Conservation (phyloP, 2,888 invertebrate genomes). For the Leptogaster cylindrica region DNA sequence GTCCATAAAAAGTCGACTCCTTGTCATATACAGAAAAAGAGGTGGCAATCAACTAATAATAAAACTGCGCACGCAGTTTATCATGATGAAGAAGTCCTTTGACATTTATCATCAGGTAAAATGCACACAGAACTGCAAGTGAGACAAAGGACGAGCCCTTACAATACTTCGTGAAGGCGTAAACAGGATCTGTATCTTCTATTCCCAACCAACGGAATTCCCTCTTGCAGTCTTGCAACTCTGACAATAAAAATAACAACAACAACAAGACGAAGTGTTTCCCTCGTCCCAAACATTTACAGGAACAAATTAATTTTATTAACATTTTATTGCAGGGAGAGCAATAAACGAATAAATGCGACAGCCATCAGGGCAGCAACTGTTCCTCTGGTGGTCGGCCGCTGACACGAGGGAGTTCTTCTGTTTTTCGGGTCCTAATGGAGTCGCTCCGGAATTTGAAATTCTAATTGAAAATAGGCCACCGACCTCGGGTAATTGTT, state of each 20-base stretch:
- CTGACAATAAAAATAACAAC: too few relatives aligned
- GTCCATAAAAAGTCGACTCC: constrained; percentile 16
- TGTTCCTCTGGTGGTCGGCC: neutral
- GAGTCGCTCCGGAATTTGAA: constrained; percentile 24
- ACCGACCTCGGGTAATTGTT: constrained; percentile 31
- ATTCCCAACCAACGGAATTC: too few relatives aligned
- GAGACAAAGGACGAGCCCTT: neutral
- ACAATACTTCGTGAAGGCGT: neutral
- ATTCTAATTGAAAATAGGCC: constrained; percentile 37
- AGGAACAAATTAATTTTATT: constrained; percentile 47
- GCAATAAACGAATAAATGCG: constrained; percentile 31
- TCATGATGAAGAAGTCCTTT: constrained; percentile 9
- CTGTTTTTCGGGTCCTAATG: constrained; percentile 29
- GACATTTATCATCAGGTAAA: constrained; percentile 24
- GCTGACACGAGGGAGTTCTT: neutral
- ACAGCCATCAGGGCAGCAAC: constrained; percentile 25
- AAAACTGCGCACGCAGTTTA: constrained; percentile 35
- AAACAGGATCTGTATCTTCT: too few relatives aligned
- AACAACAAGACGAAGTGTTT: neutral
- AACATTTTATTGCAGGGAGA: constrained; percentile 41
- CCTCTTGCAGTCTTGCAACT: neutral
- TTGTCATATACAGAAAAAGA: constrained; percentile 10
- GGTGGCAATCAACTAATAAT: constrained; percentile 36
- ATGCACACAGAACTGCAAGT: constrained; percentile 1
- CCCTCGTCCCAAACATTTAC: neutral